These are phyloP conservation scores for Xestia xanthographa DNA, from an alignment of 2,888 invertebrate genomes.

Conservation along the genomic window DNA sequence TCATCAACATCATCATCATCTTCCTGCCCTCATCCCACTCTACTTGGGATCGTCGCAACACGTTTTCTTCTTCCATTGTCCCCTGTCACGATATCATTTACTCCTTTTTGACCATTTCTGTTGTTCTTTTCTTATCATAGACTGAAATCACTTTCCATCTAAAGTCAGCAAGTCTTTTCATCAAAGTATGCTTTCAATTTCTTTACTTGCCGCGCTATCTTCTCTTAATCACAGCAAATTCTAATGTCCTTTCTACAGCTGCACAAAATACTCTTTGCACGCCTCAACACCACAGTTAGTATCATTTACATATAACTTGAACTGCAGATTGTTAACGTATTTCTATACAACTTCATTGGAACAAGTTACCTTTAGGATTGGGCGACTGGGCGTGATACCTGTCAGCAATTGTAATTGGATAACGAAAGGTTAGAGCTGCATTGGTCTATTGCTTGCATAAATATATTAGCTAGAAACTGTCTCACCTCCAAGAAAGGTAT, in stretches of 20 bases:
- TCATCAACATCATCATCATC: no score
- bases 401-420: slow-evolving; percentile 44
- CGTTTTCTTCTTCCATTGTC: no score
- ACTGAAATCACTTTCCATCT: background rate
- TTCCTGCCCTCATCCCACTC: no score
- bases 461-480: slow-evolving; percentile 4
- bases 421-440: slow-evolving; percentile 38
- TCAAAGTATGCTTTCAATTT: background rate
- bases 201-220: background rate
- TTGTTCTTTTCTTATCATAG: background rate
- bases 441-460: slow-evolving; percentile 10
- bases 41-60: no score
- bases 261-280: slow-evolving; percentile 53
- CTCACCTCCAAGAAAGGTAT: background rate
- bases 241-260: slow-evolving; percentile 49
- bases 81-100: no score
- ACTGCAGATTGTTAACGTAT: slow-evolving; percentile 56
- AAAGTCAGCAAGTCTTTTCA: background rate
- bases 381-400: slow-evolving; percentile 27
- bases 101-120: no score
- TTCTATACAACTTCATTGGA: slow-evolving; percentile 55
- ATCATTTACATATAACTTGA: slow-evolving; percentile 59
- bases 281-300: slow-evolving; percentile 38
- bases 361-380: slow-evolving; percentile 16
- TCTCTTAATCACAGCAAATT: background rate